phyloP scores from a whole-genome alignment of 2,888 invertebrate species.

The Mechanitis mazaeus region DNA sequence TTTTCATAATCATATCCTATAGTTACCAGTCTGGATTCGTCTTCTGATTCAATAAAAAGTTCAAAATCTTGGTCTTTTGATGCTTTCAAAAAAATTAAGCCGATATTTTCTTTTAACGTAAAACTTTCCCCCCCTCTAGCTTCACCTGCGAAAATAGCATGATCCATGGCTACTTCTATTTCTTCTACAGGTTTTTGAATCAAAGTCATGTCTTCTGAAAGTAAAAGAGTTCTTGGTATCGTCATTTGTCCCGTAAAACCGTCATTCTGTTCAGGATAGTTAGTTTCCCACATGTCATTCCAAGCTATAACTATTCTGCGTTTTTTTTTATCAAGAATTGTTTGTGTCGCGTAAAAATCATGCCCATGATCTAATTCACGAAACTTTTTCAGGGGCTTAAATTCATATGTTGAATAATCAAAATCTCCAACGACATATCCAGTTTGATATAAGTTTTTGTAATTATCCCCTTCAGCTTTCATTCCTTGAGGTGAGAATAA shows the following conservation, averaged over 20 bases:
- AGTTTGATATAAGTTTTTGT: slow-evolving; percentile 57
- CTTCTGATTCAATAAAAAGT: slow-evolving; percentile 46
- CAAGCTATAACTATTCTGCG: slow-evolving; percentile 59
- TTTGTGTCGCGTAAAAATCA: slow-evolving; percentile 65
- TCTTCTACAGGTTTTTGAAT: slow-evolving; percentile 51
- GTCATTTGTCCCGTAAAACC: slow-evolving; percentile 70
- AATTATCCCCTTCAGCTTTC: slow-evolving; percentile 56
- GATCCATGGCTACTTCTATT: slow-evolving; percentile 39
- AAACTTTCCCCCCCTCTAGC: slow-evolving; percentile 28
- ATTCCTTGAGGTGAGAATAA: slow-evolving; percentile 68
- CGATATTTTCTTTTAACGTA: too few species aligned
- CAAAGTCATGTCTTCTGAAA: slow-evolving; percentile 48
- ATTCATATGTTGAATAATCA: slow-evolving; percentile 58
- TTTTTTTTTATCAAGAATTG: slow-evolving; percentile 55
- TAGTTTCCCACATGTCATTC: slow-evolving; percentile 67
- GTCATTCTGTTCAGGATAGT: slow-evolving; percentile 53
- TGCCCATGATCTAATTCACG: slow-evolving; percentile 68
- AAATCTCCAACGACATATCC: slow-evolving; percentile 68
- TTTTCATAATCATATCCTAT: slow-evolving; percentile 49
- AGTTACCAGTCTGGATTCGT: slow-evolving; percentile 47
- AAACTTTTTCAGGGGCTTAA: slow-evolving; percentile 51
- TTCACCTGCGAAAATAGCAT: slow-evolving; percentile 42
- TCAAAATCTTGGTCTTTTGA: slow-evolving; percentile 46
- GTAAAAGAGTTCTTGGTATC: slow-evolving; percentile 52
- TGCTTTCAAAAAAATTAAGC: slow-evolving; percentile 47